Conservation (phyloP, 2,113 vertebrate genomes). For the Pandion haliaetus region DNA sequence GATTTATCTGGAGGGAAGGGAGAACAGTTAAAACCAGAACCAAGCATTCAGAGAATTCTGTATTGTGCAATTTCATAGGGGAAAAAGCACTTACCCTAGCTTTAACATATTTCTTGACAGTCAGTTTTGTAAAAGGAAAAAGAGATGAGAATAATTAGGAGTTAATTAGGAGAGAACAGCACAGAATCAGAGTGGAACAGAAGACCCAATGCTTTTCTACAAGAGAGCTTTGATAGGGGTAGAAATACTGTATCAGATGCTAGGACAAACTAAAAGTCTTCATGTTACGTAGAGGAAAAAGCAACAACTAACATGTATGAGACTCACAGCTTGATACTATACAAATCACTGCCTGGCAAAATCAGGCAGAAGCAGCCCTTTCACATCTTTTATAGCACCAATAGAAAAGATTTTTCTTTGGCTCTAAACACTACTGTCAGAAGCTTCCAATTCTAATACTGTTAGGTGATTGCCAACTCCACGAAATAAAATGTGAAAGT, state of each 20-base stretch:
- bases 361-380: not conserved
- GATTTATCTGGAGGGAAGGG: not conserved
- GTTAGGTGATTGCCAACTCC: not conserved
- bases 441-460: not conserved
- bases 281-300: not conserved
- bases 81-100: constrained; percentile 80
- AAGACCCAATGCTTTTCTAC: not conserved
- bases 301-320: not conserved
- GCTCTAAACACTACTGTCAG: not conserved
- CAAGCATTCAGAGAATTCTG: not conserved
- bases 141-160: constrained; percentile 57
- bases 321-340: not conserved
- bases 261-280: not conserved
- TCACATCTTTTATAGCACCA: not conserved
- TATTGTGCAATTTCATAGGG: not conserved
- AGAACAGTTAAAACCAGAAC: not conserved
- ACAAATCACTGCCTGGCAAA: not conserved
- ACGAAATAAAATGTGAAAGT: not conserved
- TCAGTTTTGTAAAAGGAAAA: constrained; percentile 72
- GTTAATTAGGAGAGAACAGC: not conserved
- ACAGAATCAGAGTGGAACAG: not conserved
- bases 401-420: not conserved
- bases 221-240: not conserved
- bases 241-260: not conserved
- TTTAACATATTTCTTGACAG: constrained; percentile 88